Percentiles rank a stretch among this genome's conserved stretches.
These are phyloP conservation scores for Apus apus DNA, from an alignment of 2,113 vertebrate genomes.

Conservation along the genomic window DNA sequence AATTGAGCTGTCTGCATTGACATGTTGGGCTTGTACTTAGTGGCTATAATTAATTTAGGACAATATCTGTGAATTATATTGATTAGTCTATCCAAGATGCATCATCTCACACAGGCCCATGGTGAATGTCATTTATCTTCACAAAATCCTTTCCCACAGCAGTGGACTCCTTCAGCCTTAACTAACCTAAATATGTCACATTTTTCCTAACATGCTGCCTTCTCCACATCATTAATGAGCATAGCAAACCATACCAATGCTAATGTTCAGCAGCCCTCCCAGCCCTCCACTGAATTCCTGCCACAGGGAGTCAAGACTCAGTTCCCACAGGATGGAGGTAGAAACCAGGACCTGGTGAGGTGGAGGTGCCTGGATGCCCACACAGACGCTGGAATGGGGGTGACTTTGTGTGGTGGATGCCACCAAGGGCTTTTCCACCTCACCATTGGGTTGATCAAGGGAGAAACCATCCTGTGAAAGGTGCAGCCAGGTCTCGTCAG, in stretches of 20 bases:
- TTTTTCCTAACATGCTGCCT: constrained; percentile 34
- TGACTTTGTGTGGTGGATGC: not conserved
- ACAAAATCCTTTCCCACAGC: not conserved
- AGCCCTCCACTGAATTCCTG: not conserved
- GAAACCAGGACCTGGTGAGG: not conserved
- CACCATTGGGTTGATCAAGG: rapidly evolving
- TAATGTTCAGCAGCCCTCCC: not conserved
- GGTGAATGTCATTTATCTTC: constrained; percentile 23
- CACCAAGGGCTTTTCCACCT: not conserved
- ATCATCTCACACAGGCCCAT: not conserved
- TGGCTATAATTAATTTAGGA: constrained; percentile 64
- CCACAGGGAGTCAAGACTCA: not conserved
- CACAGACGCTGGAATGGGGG: rapidly evolving
- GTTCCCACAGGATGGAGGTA: not conserved
- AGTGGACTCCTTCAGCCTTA: constrained; percentile 30
- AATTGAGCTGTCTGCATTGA: constrained; percentile 63
- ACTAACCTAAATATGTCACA: constrained; percentile 61
- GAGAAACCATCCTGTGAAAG: not conserved
- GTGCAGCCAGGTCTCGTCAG: not conserved
- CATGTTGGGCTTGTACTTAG: constrained; percentile 57
- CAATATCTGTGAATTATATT: constrained; percentile 61
- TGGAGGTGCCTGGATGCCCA: not conserved
- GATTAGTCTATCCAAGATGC: constrained; percentile 56
- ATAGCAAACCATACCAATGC: constrained; percentile 18
- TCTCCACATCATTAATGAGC: constrained; percentile 49